These are phyloP conservation scores for Drosophila mettleri DNA, from an alignment of 2,888 invertebrate species.

Conservation along the genomic window DNA sequence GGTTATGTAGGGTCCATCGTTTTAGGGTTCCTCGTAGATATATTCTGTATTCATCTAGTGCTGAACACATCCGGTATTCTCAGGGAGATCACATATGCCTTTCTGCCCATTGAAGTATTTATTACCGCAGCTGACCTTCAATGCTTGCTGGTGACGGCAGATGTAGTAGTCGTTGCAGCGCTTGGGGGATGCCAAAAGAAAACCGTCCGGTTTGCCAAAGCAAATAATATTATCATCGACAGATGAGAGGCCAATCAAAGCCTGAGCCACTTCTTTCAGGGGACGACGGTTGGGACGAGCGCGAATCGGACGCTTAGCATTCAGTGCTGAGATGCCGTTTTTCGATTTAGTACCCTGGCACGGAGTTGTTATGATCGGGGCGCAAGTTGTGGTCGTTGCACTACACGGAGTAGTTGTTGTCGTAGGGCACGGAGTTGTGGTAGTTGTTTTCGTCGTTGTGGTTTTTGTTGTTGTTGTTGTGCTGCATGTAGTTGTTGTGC, in stretches of 20 bases:
- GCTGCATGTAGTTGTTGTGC: conserved; percentile 8
- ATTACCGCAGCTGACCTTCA: conserved; percentile 68
- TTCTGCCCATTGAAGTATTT: conserved; percentile 71
- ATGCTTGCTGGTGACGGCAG: conserved; percentile 61
- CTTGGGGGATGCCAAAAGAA: conserved; percentile 62
- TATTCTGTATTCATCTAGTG: conserved; percentile 24
- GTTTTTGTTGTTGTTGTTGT: conserved; percentile 15
- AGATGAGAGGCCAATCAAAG: conserved; percentile 4
- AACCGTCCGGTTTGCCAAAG: conserved; percentile 65
- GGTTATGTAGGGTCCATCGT: not conserved
- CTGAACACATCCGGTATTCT: conserved; percentile 69
- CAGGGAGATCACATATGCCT: conserved; percentile 75
- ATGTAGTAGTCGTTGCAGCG: conserved; percentile 75
- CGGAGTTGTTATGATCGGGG: not conserved
- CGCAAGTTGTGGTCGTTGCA: conserved; percentile 24
- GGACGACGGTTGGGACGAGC: conserved; percentile 35
- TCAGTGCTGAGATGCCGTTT: conserved; percentile 1
- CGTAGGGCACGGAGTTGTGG: conserved; percentile 13
- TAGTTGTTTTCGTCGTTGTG: conserved; percentile 6
- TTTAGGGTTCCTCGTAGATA: not conserved
- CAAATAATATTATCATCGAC: conserved; percentile 47
- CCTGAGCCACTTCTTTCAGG: conserved; percentile 38
- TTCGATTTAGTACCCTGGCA: conserved; percentile 11
- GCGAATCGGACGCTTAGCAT: conserved; percentile 19
- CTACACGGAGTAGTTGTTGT: not conserved